Evolutionary conservation across 2,797 vertebrate species (phyloP).

Genomic region (Triplophysa bombifrons): DNA sequence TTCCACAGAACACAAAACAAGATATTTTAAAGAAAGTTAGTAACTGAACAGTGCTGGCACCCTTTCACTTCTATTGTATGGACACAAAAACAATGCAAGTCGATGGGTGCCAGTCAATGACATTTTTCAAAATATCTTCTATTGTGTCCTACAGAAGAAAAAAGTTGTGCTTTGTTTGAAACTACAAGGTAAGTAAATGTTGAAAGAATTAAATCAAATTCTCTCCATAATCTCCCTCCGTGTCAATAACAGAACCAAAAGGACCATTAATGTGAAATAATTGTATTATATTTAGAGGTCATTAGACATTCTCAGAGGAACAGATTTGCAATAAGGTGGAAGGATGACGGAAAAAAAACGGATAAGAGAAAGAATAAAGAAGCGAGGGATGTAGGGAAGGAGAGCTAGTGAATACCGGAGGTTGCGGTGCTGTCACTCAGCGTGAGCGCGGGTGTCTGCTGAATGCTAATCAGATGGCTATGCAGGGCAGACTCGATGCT

Average conservation of each 20-base stretch:
- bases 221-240: no score
- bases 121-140: no score
- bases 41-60: no score
- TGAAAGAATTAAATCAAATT: no score
- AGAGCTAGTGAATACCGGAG: neutral
- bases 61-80: no score
- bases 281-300: neutral
- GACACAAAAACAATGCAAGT: no score
- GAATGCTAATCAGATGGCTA: slow-evolving; percentile 69
- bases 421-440: slow-evolving; percentile 47
- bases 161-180: no score
- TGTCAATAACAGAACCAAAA: neutral
- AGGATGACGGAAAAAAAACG: neutral
- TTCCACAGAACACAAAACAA: no score
- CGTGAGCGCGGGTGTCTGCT: slow-evolving; percentile 40
- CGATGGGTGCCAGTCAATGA: no score
- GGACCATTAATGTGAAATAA: neutral
- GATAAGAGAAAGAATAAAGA: neutral
- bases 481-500: slow-evolving; percentile 65
- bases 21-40: no score
- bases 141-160: no score
- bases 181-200: no score
- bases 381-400: neutral
- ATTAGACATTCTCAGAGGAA: neutral
- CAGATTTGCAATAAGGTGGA: neutral